These are phyloP conservation scores for Tupaia chinensis DNA, from an alignment of 2,113 vertebrate species.

Conservation along the genomic window DNA sequence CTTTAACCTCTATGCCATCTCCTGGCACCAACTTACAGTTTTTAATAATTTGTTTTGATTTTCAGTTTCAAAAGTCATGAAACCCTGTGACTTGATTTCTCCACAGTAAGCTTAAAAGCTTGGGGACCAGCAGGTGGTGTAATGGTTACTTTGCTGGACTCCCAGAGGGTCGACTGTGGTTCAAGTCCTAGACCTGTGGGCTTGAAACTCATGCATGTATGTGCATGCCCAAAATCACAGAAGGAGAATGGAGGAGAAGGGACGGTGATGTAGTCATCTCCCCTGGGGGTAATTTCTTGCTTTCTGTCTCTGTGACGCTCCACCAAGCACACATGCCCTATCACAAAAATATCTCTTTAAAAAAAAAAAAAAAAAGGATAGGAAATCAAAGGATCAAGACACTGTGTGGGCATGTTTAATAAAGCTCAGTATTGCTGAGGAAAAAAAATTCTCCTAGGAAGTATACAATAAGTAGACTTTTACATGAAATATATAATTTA, in stretches of 20 bases:
- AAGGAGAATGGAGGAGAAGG: too few relatives aligned
- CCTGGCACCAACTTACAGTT: not conserved
- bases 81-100: slow-evolving; percentile 21
- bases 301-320: too few relatives aligned
- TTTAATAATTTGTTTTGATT: slow-evolving; percentile 40
- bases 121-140: too few relatives aligned
- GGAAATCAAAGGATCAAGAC: not conserved
- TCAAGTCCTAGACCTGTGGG: too few relatives aligned
- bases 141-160: too few relatives aligned
- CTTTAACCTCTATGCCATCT: too few relatives aligned
- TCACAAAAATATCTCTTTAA: not conserved
- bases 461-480: not conserved
- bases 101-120: not conserved
- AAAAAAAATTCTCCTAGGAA: not conserved
- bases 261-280: too few relatives aligned
- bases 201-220: too few relatives aligned
- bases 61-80: slow-evolving; percentile 33
- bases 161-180: too few relatives aligned
- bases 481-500: not conserved
- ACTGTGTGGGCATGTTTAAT: not conserved
- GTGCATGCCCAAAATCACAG: too few relatives aligned
- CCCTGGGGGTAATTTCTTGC: too few relatives aligned
- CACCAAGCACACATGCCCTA: too few relatives aligned
- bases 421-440: not conserved
- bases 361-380: not conserved